Evolutionary conservation across 2,797 vertebrate species (phyloP).

Genomic region (Pyrocephalus nanus): DNA sequence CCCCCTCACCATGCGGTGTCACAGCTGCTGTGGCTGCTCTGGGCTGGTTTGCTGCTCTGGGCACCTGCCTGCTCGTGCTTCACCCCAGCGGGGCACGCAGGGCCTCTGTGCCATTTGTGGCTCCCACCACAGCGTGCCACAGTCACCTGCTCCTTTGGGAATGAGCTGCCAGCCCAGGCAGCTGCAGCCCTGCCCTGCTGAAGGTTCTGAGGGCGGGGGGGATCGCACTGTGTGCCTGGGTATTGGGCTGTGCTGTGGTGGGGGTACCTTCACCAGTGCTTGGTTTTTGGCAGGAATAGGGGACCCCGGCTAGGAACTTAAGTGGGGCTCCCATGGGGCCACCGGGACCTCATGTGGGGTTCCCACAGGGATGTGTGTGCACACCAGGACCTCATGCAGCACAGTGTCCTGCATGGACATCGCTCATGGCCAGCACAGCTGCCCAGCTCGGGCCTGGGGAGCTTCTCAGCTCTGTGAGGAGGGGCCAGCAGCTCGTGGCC

Average conservation of each 20-base stretch:
- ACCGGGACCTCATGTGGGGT: rapidly evolving
- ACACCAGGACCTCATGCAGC: rapidly evolving
- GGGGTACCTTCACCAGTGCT: rapidly evolving
- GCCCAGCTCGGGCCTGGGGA: background rate
- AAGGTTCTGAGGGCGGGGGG: background rate
- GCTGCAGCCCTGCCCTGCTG: background rate
- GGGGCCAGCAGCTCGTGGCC: rapidly evolving
- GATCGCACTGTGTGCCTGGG: rapidly evolving
- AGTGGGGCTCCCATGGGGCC: rapidly evolving
- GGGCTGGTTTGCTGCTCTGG: rapidly evolving
- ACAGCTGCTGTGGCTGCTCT: background rate
- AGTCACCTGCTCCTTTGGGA: background rate
- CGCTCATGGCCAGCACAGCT: background rate
- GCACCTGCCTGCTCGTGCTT: background rate
- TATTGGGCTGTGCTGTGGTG: rapidly evolving
- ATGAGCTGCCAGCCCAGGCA: background rate
- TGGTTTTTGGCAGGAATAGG: background rate
- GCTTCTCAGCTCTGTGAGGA: rapidly evolving
- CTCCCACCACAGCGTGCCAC: background rate
- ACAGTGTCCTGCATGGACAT: rapidly evolving
- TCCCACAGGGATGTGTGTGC: background rate
- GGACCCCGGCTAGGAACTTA: rapidly evolving
- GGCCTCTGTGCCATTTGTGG: background rate
- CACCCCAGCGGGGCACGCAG: background rate
- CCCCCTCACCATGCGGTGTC: rapidly evolving